Base-by-base conservation (phyloP, 1,140 invertebrate genomes). In the Pseudachorutes palmiensis region DNA sequence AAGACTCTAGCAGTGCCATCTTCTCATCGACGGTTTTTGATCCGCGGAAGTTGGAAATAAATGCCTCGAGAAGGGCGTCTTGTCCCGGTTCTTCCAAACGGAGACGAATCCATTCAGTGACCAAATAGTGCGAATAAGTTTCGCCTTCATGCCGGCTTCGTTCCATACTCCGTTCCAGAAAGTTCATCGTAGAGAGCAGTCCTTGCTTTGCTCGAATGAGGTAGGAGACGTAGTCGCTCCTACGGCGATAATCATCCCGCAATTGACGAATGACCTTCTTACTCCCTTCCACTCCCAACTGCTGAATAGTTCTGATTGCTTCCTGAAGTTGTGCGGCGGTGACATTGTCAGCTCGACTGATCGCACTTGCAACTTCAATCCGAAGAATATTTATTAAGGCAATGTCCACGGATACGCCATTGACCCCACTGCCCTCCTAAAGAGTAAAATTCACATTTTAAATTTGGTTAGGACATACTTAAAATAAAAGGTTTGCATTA, bases 321-420 rank as follows among this genome's bases (percentile, higher is more conserved):
- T 92, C 89, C 72, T 94, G 88, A 2, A 96, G 81, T 76, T 93
- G 89, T n/a, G 92, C 90, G 57, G 90, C 86, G 41, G 88, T 79
- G 29, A 86, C 84, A 75, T 88, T 83, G 75, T 94, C 85, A 73
- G 91, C 88, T 51, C 92, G 80, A 78, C 91, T 92, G 32, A 92
- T 86, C 55, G 91, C 90, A 79, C 94, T 92, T 14, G 92, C 91
- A 66, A 94, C 78, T 77, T 94, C 89, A 14, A 90, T 81, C 74
- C 88, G 83, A 24, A 93, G 80, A 75, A 92, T 86, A 19, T 84
- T 83, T 36, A 88, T 81, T 22, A 91, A 76, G 72, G 88, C 86
- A 70, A 85, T 85, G 70, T 87, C 84, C 16, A 74, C 49, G 2
- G 71, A 49, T 62, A 48, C 51, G 58, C 24, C n/a, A 29, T n/a